Evolutionary conservation across 1,140 invertebrate species (phyloP), one percentile per base, ranked within the genome.

Genomic region (Oncopodura yosiiana): DNA sequence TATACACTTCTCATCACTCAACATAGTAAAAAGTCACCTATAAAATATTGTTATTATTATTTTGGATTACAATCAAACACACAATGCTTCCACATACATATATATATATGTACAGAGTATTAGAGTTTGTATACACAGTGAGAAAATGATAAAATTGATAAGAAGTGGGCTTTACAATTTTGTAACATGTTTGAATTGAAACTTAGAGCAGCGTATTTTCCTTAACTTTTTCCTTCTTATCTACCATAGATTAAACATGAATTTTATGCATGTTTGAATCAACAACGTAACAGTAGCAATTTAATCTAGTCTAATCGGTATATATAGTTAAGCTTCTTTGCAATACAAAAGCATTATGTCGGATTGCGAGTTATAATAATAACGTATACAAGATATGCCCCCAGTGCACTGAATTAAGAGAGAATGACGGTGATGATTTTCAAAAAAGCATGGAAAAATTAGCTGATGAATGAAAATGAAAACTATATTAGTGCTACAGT

Each of bases 61-160:
- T 16, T 11, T 36, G 32, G 32, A 16, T 16, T 24, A 14, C 16
- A 27, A 23, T 42, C 23, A 42, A 21, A 21, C 42, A 44, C 9
- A 44, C 26, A 23, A 46, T 46, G 30, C 44, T 14, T 30, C 16
- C 30, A 46, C 44, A 46, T 46, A 46, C 44, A 46, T 46, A 32
- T 46, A 46, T 32, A 27, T 32, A 14, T 18, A 27, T 39, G n/a
- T n/a, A n/a, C n/a, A n/a, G n/a, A n/a, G n/a, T n/a, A n/a, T n/a
- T n/a, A n/a, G n/a, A n/a, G n/a, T n/a, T n/a, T n/a, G n/a, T n/a
- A n/a, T n/a, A n/a, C n/a, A n/a, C n/a, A 53, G 50, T 43, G 39
- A 53, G 41, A 53, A 53, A 53, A 53, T 53, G 50, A 53, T 53
- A 53, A 53, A 39, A 42, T 45, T 53, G 50, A 53, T 53, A 41